Conservation (phyloP, 2,797 vertebrate genomes). For the Danio kyathit region DNA sequence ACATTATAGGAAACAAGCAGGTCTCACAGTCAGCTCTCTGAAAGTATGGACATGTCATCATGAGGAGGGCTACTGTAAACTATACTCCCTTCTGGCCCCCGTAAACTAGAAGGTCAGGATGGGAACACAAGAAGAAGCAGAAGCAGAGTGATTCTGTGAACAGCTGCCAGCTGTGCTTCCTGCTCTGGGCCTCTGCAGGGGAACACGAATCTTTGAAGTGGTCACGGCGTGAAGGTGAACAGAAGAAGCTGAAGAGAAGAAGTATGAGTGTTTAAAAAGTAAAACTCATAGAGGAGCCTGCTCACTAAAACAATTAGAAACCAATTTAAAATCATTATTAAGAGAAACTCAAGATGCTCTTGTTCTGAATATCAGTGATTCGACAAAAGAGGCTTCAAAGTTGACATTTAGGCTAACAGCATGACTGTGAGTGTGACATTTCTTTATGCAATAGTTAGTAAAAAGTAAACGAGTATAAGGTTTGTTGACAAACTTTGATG, state of each 20-base stretch:
- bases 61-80: constrained; percentile 25
- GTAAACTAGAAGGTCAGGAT: constrained; percentile 31
- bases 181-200: constrained; percentile 51
- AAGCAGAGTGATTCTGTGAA: constrained; percentile 49
- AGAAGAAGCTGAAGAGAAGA: constrained; percentile 19
- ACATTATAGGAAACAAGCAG: constrained; percentile 4
- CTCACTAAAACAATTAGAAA: not conserved
- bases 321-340: not conserved
- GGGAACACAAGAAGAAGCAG: constrained; percentile 21
- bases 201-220: constrained; percentile 57
- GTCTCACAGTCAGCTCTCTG: not conserved
- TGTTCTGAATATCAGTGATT: not conserved
- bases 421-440: not conserved
- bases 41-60: constrained; percentile 50
- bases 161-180: constrained; percentile 62
- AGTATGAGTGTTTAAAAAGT: not conserved
- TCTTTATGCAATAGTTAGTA: not conserved
- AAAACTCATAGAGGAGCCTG: not conserved
- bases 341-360: not conserved
- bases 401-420: too few species aligned
- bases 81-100: constrained; percentile 39
- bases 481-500: too few species aligned
- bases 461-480: too few species aligned
- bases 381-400: not conserved
- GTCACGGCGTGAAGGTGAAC: constrained; percentile 42